Percentiles rank a stretch among this genome's conserved stretches.
phyloP scores from a whole-genome alignment of 37 sponge, comb jelly and placozoan species.

The Lycopodina hypogea region DNA sequence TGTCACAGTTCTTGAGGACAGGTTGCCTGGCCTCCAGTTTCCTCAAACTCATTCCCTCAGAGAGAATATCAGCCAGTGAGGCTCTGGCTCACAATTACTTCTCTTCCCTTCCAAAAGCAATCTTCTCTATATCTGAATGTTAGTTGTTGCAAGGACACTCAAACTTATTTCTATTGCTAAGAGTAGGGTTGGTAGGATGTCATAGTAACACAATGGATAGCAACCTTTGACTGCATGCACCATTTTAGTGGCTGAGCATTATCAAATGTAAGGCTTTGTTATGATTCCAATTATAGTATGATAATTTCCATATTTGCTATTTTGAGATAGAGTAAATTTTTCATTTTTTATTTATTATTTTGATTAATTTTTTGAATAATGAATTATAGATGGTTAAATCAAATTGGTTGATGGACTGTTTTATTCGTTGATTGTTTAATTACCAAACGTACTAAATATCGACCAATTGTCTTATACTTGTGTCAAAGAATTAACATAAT shows the following conservation, averaged over 20 bases:
- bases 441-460: too few species aligned
- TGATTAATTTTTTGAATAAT: too few species aligned
- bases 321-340: too few species aligned
- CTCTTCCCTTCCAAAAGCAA: conserved; percentile 55
- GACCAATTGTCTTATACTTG: too few species aligned
- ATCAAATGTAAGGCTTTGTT: background rate
- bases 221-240: background rate
- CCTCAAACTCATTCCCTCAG: conserved; percentile 67
- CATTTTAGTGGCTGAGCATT: background rate
- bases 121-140: conserved; percentile 67
- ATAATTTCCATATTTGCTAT: too few species aligned
- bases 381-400: too few species aligned
- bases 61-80: conserved; percentile 71
- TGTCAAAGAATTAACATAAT: background rate
- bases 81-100: conserved; percentile 81
- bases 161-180: background rate
- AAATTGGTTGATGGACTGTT: too few species aligned
- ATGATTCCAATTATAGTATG: background rate
- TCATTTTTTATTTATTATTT: too few species aligned
- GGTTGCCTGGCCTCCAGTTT: conserved; percentile 62
- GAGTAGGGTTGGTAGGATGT: background rate
- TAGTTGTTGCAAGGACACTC: background rate
- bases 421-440: too few species aligned
- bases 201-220: background rate
- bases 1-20: conserved; percentile 38